Percentiles rank a stretch among this genome's conserved stretches.
These are phyloP conservation scores for Tanytarsus gracilentus DNA, from an alignment of 2,888 invertebrate species.

Conservation along the genomic window DNA sequence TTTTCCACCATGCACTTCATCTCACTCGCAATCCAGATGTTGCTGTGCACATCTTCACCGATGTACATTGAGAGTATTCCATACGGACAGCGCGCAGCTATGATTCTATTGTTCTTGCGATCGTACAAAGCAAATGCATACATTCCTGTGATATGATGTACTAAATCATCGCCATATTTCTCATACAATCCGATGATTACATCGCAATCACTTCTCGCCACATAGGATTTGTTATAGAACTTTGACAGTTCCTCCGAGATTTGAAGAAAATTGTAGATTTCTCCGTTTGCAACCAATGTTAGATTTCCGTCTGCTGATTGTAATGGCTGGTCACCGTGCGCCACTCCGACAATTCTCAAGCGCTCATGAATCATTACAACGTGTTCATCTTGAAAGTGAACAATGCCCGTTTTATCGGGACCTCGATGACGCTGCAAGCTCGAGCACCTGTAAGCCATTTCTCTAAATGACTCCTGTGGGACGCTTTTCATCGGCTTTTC, in stretches of 20 bases:
- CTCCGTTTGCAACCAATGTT: constrained; percentile 41
- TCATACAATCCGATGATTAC: constrained; percentile 41
- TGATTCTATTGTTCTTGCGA: constrained; percentile 35
- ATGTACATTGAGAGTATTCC: constrained; percentile 43
- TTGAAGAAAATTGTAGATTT: constrained; percentile 42
- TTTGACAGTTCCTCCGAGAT: constrained; percentile 38
- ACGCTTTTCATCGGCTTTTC: background rate
- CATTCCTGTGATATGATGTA: constrained; percentile 41
- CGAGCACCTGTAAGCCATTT: constrained; percentile 40
- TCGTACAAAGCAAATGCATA: constrained; percentile 41
- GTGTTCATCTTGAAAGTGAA: constrained; percentile 36
- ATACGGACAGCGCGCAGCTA: constrained; percentile 41
- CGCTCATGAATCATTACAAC: constrained; percentile 40
- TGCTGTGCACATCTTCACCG: constrained; percentile 39
- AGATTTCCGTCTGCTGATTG: constrained; percentile 36
- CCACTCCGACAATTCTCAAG: constrained; percentile 38
- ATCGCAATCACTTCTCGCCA: constrained; percentile 41
- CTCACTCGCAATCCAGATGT: constrained; percentile 42
- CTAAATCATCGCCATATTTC: constrained; percentile 36
- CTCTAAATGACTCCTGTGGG: constrained; percentile 34
- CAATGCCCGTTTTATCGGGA: constrained; percentile 40
- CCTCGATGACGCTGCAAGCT: constrained; percentile 41
- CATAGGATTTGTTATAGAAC: constrained; percentile 35
- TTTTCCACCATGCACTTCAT: constrained; percentile 40
- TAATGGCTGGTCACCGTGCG: constrained; percentile 40